A percentile compares a stretch with the other conserved stretches of the same genome.
Evolutionary conservation across 2,797 vertebrate genomes (phyloP).

Genomic region (Pseudochirops corinnae): DNA sequence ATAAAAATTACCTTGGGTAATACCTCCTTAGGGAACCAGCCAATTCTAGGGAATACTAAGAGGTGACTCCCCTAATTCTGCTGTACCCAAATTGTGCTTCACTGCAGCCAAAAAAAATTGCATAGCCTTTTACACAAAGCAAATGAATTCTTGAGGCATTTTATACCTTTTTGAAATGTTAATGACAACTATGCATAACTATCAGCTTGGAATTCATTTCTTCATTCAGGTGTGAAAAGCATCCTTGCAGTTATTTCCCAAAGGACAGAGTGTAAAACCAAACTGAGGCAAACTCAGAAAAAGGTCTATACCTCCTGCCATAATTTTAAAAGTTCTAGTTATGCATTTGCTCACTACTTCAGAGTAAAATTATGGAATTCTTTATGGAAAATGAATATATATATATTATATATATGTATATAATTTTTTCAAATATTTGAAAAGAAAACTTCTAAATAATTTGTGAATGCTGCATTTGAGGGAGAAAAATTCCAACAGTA

Average conservation of each 20-base stretch:
- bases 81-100: neutral
- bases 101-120: neutral
- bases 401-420: neutral
- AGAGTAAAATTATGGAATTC: neutral
- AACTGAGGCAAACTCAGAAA: neutral
- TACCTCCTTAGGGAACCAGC: neutral
- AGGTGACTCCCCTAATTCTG: neutral
- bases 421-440: neutral
- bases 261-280: neutral
- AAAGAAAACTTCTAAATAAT: neutral
- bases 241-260: slow-evolving; percentile 1
- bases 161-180: slow-evolving; percentile 15
- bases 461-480: neutral
- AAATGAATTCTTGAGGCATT: slow-evolving; percentile 6
- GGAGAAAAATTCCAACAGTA: neutral
- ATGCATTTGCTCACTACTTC: neutral
- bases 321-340: neutral
- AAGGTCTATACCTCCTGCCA: neutral
- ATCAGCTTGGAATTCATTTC: slow-evolving; percentile 10
- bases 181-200: slow-evolving; percentile 14
- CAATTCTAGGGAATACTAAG: neutral
- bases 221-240: slow-evolving; percentile 13
- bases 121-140: neutral
- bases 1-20: neutral
- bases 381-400: neutral